Evolutionary conservation across 2,113 vertebrate genomes (phyloP).

Genomic region (Corynorhinus townsendii): DNA sequence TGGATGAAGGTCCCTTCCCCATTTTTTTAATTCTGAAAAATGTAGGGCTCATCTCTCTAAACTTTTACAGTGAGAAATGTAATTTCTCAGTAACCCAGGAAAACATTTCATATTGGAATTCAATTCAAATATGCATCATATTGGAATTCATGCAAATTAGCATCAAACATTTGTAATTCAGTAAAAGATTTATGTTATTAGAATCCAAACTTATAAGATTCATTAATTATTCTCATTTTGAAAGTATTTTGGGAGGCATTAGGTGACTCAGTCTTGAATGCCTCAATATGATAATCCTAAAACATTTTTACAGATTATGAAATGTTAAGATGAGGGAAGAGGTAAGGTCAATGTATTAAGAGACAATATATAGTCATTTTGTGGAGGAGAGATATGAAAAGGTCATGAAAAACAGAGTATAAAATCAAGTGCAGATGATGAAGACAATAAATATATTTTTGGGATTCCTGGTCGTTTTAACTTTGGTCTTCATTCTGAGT

Average conservation of each 20-base stretch:
- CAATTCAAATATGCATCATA: slow-evolving; percentile 23
- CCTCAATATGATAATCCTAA: not conserved
- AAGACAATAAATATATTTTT: not conserved
- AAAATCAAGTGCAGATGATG: not conserved
- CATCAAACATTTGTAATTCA: not conserved
- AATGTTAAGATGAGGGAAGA: not conserved
- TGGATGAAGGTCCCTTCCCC: not conserved
- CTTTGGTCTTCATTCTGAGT: slow-evolving; percentile 5
- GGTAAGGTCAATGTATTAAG: not conserved
- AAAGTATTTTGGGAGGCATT: not conserved
- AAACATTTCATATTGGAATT: not conserved
- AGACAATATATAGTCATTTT: not conserved
- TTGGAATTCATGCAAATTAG: too few species aligned
- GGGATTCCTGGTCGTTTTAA: not conserved
- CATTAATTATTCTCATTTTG: not conserved
- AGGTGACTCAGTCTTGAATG: not conserved
- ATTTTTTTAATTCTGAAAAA: not conserved
- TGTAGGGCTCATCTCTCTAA: not conserved
- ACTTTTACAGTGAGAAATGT: not conserved
- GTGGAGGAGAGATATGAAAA: not conserved
- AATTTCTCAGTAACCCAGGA: not conserved
- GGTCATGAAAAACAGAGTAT: not conserved
- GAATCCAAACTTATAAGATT: not conserved
- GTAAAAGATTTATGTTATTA: not conserved
- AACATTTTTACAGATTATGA: not conserved